Conservation (phyloP, 2,113 vertebrate species). For the Actenoides hombroni region DNA sequence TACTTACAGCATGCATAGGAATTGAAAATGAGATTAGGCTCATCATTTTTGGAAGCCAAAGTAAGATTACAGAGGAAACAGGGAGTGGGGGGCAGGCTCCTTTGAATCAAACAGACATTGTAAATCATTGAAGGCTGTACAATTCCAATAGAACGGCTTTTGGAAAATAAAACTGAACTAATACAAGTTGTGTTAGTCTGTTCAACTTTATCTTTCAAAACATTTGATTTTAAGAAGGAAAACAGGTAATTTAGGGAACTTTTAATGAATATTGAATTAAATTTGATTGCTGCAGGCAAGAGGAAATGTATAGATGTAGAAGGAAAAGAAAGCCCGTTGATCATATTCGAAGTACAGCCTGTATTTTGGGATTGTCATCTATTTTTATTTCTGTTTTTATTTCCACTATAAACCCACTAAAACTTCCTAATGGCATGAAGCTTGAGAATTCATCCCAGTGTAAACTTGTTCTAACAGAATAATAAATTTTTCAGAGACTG, state of each 20-base stretch:
- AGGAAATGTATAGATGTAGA: constrained; percentile 11
- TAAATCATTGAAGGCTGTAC: neutral
- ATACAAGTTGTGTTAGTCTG: neutral
- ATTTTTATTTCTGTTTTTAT: constrained; percentile 82
- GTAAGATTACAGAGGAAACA: neutral
- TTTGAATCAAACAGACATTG: neutral
- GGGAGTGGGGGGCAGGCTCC: neutral
- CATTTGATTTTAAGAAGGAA: neutral
- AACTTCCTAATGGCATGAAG: constrained; percentile 72
- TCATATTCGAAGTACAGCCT: constrained; percentile 56
- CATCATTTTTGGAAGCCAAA: neutral
- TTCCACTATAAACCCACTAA: constrained; percentile 76
- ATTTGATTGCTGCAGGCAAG: neutral
- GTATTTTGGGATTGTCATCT: constrained; percentile 72
- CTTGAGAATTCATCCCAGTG: constrained; percentile 71
- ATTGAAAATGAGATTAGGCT: neutral
- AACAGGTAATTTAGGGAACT: neutral
- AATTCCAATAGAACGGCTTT: neutral
- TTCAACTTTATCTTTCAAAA: neutral
- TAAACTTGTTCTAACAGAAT: constrained; percentile 77
- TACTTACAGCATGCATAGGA: neutral
- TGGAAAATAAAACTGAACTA: neutral
- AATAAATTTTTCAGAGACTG: constrained; percentile 78
- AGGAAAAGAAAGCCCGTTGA: neutral
- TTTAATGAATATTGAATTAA: constrained; percentile 4